phyloP scores from a whole-genome alignment of 2,113 vertebrate species.

The human region GRCh38 chr5:175709001-175709500 shows the following conservation, averaged over 20 bases:
- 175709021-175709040: background rate
- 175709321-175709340: background rate
- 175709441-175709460: fast-evolving
- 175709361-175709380: background rate
- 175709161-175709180: background rate
- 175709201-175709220: no score
- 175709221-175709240: background rate
- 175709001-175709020: background rate
- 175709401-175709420: background rate
- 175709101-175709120: background rate
- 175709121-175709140: background rate
- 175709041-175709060: background rate
- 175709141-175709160: background rate
- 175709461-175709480: background rate
- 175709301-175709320: background rate
- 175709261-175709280: background rate
- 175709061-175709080: background rate
- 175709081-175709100: background rate
- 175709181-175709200: background rate
- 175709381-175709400: background rate
- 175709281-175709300: background rate
- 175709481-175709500: background rate
- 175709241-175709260: background rate
- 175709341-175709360: background rate
- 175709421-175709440: background rate